Conservation (phyloP, 2,888 invertebrate genomes). For the Pyralis farinalis region DNA sequence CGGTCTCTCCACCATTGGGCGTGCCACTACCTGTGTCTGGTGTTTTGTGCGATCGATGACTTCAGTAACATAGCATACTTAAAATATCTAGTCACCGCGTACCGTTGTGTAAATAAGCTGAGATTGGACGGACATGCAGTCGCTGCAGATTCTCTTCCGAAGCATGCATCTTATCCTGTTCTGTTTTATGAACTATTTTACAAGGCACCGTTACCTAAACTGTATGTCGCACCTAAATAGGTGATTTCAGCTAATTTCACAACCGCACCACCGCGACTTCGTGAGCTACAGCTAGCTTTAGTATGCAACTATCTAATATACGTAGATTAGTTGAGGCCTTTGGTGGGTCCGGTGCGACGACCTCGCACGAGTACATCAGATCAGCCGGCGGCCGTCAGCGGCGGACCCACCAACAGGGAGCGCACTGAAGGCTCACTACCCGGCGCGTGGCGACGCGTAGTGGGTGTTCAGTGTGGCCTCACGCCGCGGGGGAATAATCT, state of each 20-base stretch:
- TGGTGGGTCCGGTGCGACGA: slow-evolving; percentile 3
- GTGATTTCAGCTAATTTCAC: slow-evolving; percentile 74
- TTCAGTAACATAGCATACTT: too few relatives aligned
- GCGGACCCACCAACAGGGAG: slow-evolving; percentile 9
- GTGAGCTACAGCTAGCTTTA: slow-evolving; percentile 49
- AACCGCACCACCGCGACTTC: slow-evolving; percentile 49
- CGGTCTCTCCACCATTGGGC: too few relatives aligned
- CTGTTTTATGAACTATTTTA: slow-evolving; percentile 18
- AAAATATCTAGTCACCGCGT: too few relatives aligned
- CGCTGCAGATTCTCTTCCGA: slow-evolving; percentile 27
- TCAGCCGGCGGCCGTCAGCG: background rate
- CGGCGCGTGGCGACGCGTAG: slow-evolving; percentile 15
- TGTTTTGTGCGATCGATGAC: too few relatives aligned
- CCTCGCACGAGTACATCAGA: too few relatives aligned
- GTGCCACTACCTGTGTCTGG: too few relatives aligned
- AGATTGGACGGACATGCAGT: slow-evolving; percentile 72
- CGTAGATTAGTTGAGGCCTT: slow-evolving; percentile 39
- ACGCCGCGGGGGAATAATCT: slow-evolving; percentile 45
- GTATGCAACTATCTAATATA: slow-evolving; percentile 40
- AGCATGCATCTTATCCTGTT: slow-evolving; percentile 47
- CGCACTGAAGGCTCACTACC: slow-evolving; percentile 19
- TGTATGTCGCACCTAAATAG: slow-evolving; percentile 41
- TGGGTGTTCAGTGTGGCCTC: background rate
- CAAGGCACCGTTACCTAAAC: slow-evolving; percentile 25
- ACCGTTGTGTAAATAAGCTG: slow-evolving; percentile 69